phyloP scores from a whole-genome alignment of 2,888 invertebrate species.

The Melieria omissa region DNA sequence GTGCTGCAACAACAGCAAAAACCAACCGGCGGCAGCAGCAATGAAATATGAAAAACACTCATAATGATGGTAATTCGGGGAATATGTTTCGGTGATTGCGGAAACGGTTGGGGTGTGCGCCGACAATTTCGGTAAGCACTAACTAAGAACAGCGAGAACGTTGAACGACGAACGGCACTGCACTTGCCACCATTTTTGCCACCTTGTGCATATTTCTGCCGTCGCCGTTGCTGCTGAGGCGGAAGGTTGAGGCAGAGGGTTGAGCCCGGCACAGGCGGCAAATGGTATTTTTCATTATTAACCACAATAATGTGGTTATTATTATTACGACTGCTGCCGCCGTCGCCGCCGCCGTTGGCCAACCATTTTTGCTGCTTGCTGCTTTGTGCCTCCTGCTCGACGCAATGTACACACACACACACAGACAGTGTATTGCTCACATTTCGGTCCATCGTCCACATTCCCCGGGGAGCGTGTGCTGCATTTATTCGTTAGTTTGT shows the following conservation, averaged over 20 bases:
- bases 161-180: no score
- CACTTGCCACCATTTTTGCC: constrained; percentile 6
- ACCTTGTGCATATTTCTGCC: background rate
- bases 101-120: no score
- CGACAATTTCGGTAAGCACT: no score
- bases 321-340: constrained; percentile 38
- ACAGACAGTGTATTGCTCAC: background rate
- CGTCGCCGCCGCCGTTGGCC: background rate
- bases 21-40: background rate
- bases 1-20: background rate
- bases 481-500: constrained; percentile 53
- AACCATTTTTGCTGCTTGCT: background rate
- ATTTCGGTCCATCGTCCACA: constrained; percentile 11
- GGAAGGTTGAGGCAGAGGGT: background rate
- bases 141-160: no score
- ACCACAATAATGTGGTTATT: constrained; percentile 62
- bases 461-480: constrained; percentile 18
- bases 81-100: constrained; percentile 51
- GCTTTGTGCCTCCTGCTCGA: background rate
- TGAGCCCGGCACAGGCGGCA: constrained; percentile 39
- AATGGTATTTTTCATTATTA: constrained; percentile 55
- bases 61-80: constrained; percentile 55
- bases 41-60: constrained; percentile 14
- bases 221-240: no score
- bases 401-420: background rate